Conservation (phyloP, 2,888 invertebrate genomes). For the Tipula lateralis region DNA sequence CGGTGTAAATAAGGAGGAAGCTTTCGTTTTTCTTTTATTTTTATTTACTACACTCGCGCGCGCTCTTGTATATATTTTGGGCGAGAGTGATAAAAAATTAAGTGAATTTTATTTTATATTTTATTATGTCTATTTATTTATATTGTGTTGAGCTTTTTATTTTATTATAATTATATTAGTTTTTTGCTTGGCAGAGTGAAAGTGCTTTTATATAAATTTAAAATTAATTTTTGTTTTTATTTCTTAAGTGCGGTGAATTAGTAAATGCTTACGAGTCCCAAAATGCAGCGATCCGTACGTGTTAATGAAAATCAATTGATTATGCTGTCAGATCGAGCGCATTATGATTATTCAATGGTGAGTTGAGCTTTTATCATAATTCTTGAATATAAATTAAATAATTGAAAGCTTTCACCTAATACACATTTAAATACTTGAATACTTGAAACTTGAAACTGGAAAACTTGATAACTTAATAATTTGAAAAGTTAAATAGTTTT, state of each 20-base stretch:
- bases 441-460: too few species aligned
- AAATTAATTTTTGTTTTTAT: neutral
- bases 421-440: too few species aligned
- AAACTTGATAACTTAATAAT: too few species aligned
- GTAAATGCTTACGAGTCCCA: constrained; percentile 54
- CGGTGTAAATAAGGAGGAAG: neutral
- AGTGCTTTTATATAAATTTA: neutral
- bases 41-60: neutral
- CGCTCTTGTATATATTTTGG: neutral
- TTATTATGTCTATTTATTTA: neutral
- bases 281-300: constrained; percentile 79
- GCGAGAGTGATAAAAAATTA: neutral
- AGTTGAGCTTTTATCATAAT: constrained; percentile 34
- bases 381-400: too few species aligned
- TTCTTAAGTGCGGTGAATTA: neutral
- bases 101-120: neutral
- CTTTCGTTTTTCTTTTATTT: neutral
- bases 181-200: neutral
- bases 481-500: too few species aligned
- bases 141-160: neutral
- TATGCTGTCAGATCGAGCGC: constrained; percentile 80
- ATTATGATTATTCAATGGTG: constrained; percentile 70
- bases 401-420: too few species aligned
- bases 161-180: too few species aligned
- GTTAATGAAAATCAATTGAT: constrained; percentile 81